Conservation (phyloP, 2,113 vertebrate species). For the Solea solea region DNA sequence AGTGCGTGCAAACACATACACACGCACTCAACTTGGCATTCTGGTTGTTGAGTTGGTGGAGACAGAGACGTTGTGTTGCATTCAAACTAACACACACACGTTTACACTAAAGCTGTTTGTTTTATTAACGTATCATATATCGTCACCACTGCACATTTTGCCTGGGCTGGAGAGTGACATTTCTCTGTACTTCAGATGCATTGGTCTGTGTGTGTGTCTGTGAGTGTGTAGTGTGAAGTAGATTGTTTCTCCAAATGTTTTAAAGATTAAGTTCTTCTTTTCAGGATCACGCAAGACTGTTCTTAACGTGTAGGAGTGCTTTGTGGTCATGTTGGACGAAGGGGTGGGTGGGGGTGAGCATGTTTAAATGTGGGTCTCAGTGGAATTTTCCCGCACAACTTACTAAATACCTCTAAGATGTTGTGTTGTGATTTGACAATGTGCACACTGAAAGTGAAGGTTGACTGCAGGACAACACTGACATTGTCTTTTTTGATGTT, state of each 20-base stretch:
- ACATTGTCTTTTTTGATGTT: conserved; percentile 4
- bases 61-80: conserved; percentile 47
- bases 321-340: conserved; percentile 16
- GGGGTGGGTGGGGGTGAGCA: not conserved
- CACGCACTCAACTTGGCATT: conserved; percentile 26
- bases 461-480: not conserved
- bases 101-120: conserved; percentile 13
- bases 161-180: conserved; percentile 16
- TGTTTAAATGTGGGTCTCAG: conserved; percentile 16
- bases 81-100: conserved; percentile 15
- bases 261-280: conserved; percentile 52
- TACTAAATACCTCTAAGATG: conserved; percentile 23
- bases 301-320: conserved; percentile 16
- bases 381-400: conserved; percentile 33
- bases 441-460: not conserved
- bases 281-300: conserved; percentile 48
- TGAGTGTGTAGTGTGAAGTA: conserved; percentile 17
- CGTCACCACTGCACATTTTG: conserved; percentile 15
- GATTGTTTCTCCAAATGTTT: conserved; percentile 33
- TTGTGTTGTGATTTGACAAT: not conserved
- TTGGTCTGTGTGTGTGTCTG: not conserved
- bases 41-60: conserved; percentile 39
- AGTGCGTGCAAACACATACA: conserved; percentile 9
- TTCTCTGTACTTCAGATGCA: conserved; percentile 27
- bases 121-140: conserved; percentile 47